phyloP scores from a whole-genome alignment of 2,113 vertebrate genomes.

The Crotalus helleri region DNA sequence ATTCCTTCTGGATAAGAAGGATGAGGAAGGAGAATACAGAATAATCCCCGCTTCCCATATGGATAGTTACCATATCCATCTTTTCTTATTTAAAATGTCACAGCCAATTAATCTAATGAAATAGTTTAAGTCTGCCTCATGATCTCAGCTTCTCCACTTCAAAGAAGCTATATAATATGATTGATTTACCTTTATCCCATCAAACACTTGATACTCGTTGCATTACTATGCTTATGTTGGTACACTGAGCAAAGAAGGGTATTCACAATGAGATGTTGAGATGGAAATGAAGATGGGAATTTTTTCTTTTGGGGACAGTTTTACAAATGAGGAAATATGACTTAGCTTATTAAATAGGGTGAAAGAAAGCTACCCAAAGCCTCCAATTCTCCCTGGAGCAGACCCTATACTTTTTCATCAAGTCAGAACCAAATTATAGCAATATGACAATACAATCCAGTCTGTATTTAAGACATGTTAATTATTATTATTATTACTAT shows the following conservation, averaged over 20 bases:
- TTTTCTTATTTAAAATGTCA: conserved; percentile 38
- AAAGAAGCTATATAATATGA: background rate
- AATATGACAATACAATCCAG: background rate
- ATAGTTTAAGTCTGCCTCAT: conserved; percentile 14
- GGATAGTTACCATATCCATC: conserved; percentile 33
- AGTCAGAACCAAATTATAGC: background rate
- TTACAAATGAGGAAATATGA: background rate
- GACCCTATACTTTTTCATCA: background rate
- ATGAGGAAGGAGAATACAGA: conserved; percentile 24
- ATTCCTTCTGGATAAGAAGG: background rate
- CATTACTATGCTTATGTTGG: background rate
- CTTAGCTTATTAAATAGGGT: background rate
- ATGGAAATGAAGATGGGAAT: background rate
- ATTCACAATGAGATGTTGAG: background rate
- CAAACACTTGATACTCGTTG: background rate
- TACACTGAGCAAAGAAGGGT: background rate
- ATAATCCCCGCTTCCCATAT: conserved; percentile 8
- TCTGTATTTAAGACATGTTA: no score
- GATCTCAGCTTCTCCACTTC: background rate
- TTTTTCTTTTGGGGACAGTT: background rate
- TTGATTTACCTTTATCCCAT: accelerated
- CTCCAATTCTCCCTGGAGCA: no score
- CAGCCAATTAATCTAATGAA: conserved; percentile 37
- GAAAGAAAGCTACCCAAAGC: background rate
- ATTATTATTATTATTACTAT: no score